Base-by-base conservation (phyloP, 2,888 invertebrate species). In the Meteorus colon region DNA sequence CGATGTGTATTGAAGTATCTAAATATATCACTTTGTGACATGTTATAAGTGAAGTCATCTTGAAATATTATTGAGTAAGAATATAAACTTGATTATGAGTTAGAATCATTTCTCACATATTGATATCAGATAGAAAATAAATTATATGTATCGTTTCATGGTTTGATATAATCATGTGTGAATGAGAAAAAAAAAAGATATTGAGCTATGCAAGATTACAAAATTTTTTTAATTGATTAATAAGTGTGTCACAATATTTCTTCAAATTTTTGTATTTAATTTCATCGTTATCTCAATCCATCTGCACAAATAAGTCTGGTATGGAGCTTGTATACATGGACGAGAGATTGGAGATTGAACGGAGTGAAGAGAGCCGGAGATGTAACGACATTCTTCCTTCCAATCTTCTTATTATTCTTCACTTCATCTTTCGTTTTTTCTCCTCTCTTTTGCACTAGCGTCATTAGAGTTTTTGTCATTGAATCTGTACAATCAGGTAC, bases 321-420 rank as follows among this genome's bases (percentile, higher is more conserved):
- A 19, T 51, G 16, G 48, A 29, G 12, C 51, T 68, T 51, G 65
- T 66, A 69, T 73, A 71, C 19, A 55, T 55, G 67, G 4, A 62
- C 2, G 51, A 63, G 19, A 51, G 68, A 76, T 76, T 76, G 45
- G 60, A 74, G 74, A 74, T 78, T 71, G 71, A 75, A 71, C 72
- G 63, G 74, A 63, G 72, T 76, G 59, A 69, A 66, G 59, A 76
- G 45, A 19, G 19, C 16, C 10, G 12, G 12, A 65, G 55, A 65
- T 65, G 45, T 75, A 75, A 75, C 48, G 66, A 75, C 75, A 75
- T 70, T 75, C 73, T 77, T 75, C 73, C 73, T 65, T 37, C 8
- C 59, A 73, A 73, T 67, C 29, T 73, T 73, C 41, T 70, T 14
- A 74, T 69, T 74, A 74, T 27, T 62, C 31, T 27, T 45, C 60